These are phyloP conservation scores for Eledone cirrhosa DNA, from an alignment of 2,888 invertebrate genomes.

Conservation along the genomic window DNA sequence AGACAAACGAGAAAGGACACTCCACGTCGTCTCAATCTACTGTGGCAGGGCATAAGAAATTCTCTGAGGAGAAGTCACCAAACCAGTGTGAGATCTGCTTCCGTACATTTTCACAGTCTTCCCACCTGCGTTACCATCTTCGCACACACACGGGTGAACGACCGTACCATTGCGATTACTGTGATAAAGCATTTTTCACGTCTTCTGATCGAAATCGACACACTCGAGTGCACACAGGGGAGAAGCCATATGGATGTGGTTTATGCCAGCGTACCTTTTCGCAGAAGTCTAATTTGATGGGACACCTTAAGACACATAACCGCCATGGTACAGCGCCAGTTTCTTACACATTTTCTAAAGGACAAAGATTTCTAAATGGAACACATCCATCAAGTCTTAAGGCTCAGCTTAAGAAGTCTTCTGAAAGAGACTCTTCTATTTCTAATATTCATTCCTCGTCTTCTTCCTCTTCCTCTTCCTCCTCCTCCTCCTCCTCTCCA, in stretches of 20 bases:
- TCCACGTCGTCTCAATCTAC: not conserved
- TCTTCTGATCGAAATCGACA: constrained; percentile 18
- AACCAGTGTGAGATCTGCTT: constrained; percentile 11
- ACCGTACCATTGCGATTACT: constrained; percentile 20
- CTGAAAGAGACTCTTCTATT: not conserved
- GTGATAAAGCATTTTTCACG: constrained; percentile 24
- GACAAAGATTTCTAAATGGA: not conserved
- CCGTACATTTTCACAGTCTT: constrained; percentile 14
- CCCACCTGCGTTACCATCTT: constrained; percentile 11
- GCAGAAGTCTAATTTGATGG: constrained; percentile 23
- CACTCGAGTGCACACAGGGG: constrained; percentile 18
- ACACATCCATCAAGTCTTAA: not conserved
- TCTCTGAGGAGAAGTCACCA: not conserved
- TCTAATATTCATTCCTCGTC: too few relatives aligned
- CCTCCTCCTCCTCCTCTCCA: not conserved
- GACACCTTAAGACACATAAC: constrained; percentile 3
- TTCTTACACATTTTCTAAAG: constrained; percentile 12
- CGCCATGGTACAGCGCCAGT: not conserved
- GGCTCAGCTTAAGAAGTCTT: not conserved
- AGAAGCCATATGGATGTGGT: constrained; percentile 18
- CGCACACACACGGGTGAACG: constrained; percentile 20
- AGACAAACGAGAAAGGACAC: too few relatives aligned
- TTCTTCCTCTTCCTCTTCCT: not conserved
- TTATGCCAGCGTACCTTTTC: constrained; percentile 18
- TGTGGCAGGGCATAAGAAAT: not conserved